Percentiles rank a stretch among this genome's conserved stretches.
Evolutionary conservation across 2,888 invertebrate species (phyloP).

Genomic region (Sarcophaga caerulescens): DNA sequence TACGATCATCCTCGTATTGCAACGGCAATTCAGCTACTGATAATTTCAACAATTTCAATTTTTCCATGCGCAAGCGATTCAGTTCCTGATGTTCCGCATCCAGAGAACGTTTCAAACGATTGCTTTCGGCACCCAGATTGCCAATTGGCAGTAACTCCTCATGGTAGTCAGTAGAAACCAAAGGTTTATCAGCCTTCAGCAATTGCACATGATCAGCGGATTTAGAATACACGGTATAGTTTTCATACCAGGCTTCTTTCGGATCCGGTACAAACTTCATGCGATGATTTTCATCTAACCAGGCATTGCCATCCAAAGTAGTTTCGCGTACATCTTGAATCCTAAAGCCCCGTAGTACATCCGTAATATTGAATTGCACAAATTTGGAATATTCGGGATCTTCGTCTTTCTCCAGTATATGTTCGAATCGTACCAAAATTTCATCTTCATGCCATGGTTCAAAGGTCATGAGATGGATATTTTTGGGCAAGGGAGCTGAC

Average conservation of each 20-base stretch:
- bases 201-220: slow-evolving; percentile 71
- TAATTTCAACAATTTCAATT: slow-evolving; percentile 62
- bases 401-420: slow-evolving; percentile 85
- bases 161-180: slow-evolving; percentile 71
- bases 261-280: slow-evolving; percentile 78
- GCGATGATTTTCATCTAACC: slow-evolving; percentile 82
- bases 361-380: slow-evolving; percentile 76
- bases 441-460: slow-evolving; percentile 87
- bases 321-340: slow-evolving; percentile 85
- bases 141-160: slow-evolving; percentile 70
- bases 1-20: slow-evolving; percentile 69
- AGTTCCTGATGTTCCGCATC: slow-evolving; percentile 62
- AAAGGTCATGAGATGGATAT: slow-evolving; percentile 89
- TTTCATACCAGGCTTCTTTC: slow-evolving; percentile 65
- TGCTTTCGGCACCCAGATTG: slow-evolving; percentile 74
- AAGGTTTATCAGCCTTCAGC: slow-evolving; percentile 73
- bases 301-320: slow-evolving; percentile 87
- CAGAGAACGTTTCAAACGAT: slow-evolving; percentile 72
- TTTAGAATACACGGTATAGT: slow-evolving; percentile 70
- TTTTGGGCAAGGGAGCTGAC: slow-evolving; percentile 84
- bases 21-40: slow-evolving; percentile 60
- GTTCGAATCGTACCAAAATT: slow-evolving; percentile 88
- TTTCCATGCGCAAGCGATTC: slow-evolving; percentile 71
- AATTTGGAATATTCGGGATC: slow-evolving; percentile 82
- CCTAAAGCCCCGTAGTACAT: slow-evolving; percentile 81